These are phyloP conservation scores for Nannobrachium achirus DNA, from an alignment of 2,113 vertebrate genomes.

Conservation along the genomic window DNA sequence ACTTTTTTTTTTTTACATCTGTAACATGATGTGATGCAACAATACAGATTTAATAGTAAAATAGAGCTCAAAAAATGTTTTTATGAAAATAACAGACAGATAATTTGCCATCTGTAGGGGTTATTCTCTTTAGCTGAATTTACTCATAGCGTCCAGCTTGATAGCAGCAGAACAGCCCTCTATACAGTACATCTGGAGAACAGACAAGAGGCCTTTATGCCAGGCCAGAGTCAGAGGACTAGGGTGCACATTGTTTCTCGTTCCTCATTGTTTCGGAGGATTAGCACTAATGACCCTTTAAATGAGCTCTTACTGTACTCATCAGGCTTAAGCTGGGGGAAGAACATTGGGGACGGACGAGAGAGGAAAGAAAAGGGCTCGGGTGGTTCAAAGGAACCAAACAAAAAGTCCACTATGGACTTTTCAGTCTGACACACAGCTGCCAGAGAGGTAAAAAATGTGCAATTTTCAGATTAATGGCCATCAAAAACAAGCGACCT, in stretches of 20 bases:
- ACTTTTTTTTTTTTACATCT: too few relatives aligned
- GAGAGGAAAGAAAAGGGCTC: constrained; percentile 60
- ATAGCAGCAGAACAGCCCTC: constrained; percentile 27
- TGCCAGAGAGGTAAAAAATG: constrained; percentile 73
- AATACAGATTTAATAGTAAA: too few relatives aligned
- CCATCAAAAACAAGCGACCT: constrained; percentile 65
- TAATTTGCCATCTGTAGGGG: constrained; percentile 38
- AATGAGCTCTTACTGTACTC: constrained; percentile 77
- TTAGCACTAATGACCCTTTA: constrained; percentile 79
- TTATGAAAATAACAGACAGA: too few relatives aligned
- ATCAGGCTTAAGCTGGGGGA: constrained; percentile 59
- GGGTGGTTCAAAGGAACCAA: constrained; percentile 73
- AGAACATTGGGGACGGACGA: constrained; percentile 66
- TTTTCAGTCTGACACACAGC: constrained; percentile 61
- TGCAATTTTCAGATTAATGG: constrained; percentile 83
- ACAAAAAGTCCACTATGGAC: constrained; percentile 79
- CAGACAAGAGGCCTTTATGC: constrained; percentile 63
- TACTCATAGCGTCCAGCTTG: constrained; percentile 37
- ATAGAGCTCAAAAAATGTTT: too few relatives aligned
- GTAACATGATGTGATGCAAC: too few relatives aligned
- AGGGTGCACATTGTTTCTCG: constrained; percentile 63
- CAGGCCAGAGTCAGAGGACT: constrained; percentile 41
- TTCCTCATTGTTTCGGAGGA: constrained; percentile 75
- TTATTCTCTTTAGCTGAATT: constrained; percentile 37
- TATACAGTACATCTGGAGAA: constrained; percentile 33